phyloP scores from a whole-genome alignment of 2,888 invertebrate species.

The Cryptocephalus primarius region DNA sequence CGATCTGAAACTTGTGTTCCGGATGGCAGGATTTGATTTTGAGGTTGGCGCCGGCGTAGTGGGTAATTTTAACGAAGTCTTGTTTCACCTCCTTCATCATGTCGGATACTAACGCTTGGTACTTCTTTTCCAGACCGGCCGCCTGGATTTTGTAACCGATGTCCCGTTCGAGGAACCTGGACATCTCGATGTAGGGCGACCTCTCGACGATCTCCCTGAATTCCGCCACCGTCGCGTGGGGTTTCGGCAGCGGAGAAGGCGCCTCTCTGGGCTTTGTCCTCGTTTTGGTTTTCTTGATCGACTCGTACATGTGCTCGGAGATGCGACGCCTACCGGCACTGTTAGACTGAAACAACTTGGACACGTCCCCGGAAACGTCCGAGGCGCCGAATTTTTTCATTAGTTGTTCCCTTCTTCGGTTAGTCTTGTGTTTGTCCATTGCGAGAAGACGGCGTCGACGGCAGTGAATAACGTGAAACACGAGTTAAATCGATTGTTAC shows the following conservation, averaged over 20 bases:
- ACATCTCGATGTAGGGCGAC: slow-evolving; percentile 14
- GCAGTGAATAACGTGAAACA: no score
- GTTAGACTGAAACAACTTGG: slow-evolving; percentile 8
- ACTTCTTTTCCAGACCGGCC: slow-evolving; percentile 41
- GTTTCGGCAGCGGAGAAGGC: neutral
- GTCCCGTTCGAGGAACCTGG: slow-evolving; percentile 45
- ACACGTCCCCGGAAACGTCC: slow-evolving; percentile 13
- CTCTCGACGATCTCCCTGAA: slow-evolving; percentile 11
- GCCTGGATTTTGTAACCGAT: slow-evolving; percentile 50
- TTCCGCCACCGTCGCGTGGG: slow-evolving; percentile 7
- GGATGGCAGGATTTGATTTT: slow-evolving; percentile 33
- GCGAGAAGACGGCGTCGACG: no score
- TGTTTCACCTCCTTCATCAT: slow-evolving; percentile 44
- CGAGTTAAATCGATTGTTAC: no score
- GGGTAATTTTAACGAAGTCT: slow-evolving; percentile 46
- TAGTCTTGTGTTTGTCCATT: no score
- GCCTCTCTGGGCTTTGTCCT: neutral
- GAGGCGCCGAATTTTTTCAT: slow-evolving; percentile 1
- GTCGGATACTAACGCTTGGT: slow-evolving; percentile 40
- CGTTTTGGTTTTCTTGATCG: slow-evolving; percentile 9
- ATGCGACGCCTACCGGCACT: slow-evolving; percentile 9
- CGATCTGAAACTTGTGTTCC: slow-evolving; percentile 48
- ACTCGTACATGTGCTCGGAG: slow-evolving; percentile 15
- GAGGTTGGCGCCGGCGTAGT: slow-evolving; percentile 15
- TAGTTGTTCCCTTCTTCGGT: no score